Percentiles rank a stretch among this genome's conserved stretches.
phyloP scores from a whole-genome alignment of 2,888 invertebrate genomes.

The Leptinotarsa rubiginosa region DNA sequence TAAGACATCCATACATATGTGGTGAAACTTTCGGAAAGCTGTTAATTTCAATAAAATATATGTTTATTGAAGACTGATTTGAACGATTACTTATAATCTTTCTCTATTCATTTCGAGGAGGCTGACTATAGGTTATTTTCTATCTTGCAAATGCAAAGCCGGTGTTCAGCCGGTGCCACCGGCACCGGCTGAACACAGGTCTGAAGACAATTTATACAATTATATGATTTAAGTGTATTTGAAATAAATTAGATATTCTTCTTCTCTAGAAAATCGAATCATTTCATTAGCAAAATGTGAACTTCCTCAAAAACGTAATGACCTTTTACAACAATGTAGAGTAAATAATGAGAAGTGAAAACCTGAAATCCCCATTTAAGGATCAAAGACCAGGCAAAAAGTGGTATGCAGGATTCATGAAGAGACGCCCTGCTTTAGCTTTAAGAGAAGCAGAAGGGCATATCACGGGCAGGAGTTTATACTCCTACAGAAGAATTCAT shows the following conservation, averaged over 20 bases:
- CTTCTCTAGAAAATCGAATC: neutral
- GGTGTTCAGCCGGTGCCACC: neutral
- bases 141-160: constrained; percentile 6
- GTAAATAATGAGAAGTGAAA: neutral
- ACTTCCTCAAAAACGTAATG: constrained; percentile 7
- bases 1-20: too few relatives aligned
- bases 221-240: neutral
- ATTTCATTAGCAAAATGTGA: constrained; percentile 10
- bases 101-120: neutral
- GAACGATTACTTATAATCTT: neutral
- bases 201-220: constrained; percentile 1
- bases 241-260: neutral
- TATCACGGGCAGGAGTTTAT: constrained; percentile 4
- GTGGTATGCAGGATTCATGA: constrained; percentile 14
- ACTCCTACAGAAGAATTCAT: constrained; percentile 6
- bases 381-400: constrained; percentile 8
- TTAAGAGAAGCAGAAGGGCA: constrained; percentile 10
- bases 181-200: neutral
- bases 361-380: neutral
- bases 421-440: constrained; percentile 9
- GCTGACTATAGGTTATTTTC: constrained; percentile 8
- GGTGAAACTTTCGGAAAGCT: neutral
- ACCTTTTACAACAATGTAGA: constrained; percentile 10
- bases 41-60: neutral
- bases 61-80: neutral